Evolutionary conservation across 64 coral and sea anemone genomes (phyloP), one percentile per base, ranked within the genome.

Genomic region (Anthopleura sola): DNA sequence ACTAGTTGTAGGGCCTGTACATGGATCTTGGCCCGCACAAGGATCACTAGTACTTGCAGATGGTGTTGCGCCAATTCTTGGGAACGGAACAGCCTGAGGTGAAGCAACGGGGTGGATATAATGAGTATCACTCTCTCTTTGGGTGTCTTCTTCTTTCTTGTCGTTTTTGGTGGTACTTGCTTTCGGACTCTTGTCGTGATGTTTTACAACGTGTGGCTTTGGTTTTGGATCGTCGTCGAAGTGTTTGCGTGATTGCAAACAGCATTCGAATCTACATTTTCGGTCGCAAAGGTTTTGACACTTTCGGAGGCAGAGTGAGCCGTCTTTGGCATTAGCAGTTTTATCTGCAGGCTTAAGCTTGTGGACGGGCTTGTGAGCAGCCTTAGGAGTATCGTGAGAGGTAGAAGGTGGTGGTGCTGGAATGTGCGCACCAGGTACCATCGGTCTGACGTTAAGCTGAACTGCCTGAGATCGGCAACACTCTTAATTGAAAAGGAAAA

Each of bases 401-500:
- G 57, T 50, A 13, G 56, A 29, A 16, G 53, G 24, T 13, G 26
- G 62, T 32, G 62, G 58, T 37, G 82, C 21, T n/a, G 82, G 77
- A 16, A 62, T 68, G 14, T 56, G 86, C 19, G 78, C 78, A 17
- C 88, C 88, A 21, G 83, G 81, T 34, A 82, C 75, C 68, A 90
- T 83, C 17, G 88, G 89, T 5, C 75, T 71, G 33, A 86, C 85
- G 31, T 85, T 90, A 5, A 90, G 51, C 14, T 85, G 69, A 34
- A 91, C 19, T 29, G 89, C 49, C 28, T 86, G 89, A 38, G 89
- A 91, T n/a, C 84, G 89, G 36, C 89, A 91, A 74, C 89, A 91
- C 10, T 86, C 89, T 91, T 53, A 6, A 53, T 24, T 31, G 18
- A 10, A 85, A 46, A 84, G 37, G 17, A 84, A 37, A 69, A 44